Conservation (phyloP, 2,113 vertebrate genomes). For the Drymodes brunneopygia region DNA sequence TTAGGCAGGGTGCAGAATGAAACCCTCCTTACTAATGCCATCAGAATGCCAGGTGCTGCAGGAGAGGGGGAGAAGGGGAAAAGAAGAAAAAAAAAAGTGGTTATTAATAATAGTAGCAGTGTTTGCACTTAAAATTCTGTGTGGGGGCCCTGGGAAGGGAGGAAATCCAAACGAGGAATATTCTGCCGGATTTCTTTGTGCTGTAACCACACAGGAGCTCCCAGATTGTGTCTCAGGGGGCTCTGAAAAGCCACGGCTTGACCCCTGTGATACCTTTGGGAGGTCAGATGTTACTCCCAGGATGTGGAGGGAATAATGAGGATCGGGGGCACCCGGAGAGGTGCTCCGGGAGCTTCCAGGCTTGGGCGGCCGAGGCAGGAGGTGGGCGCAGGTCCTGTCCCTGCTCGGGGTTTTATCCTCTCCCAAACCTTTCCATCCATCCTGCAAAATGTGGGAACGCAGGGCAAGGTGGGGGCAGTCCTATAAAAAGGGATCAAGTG, state of each 20-base stretch:
- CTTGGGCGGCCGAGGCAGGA: background rate
- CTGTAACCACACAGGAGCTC: background rate
- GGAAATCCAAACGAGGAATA: background rate
- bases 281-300: background rate
- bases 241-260: background rate
- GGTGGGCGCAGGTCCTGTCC: background rate
- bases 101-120: background rate
- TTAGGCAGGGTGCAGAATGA: constrained; percentile 31
- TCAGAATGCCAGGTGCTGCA: constrained; percentile 37
- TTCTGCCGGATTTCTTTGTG: background rate
- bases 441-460: background rate
- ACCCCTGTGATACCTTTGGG: background rate
- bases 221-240: background rate
- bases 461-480: background rate
- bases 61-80: background rate
- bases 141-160: background rate
- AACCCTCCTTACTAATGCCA: constrained; percentile 55
- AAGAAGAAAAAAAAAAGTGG: background rate
- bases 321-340: background rate
- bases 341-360: background rate
- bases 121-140: background rate
- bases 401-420: background rate
- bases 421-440: background rate
- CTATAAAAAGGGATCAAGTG: background rate
- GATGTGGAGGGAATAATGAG: background rate